phyloP scores from a whole-genome alignment of 2,888 invertebrate genomes.

The Apamea crenata region DNA sequence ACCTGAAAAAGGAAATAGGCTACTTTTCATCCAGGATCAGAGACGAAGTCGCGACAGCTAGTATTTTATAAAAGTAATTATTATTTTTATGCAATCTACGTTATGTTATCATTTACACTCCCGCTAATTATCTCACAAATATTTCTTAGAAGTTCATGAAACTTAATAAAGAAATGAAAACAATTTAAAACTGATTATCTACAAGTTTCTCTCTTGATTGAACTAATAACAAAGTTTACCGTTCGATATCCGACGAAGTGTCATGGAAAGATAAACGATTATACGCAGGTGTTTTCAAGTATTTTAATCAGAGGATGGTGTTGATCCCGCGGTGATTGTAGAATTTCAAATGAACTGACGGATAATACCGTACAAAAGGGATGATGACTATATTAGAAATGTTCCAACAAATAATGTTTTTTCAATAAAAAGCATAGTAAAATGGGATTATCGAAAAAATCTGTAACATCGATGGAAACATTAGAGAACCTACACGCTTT shows the following conservation, averaged over 20 bases:
- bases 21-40: neutral
- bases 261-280: constrained; percentile 77
- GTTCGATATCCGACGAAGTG: constrained; percentile 73
- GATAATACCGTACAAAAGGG: neutral
- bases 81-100: neutral
- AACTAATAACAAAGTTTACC: constrained; percentile 76
- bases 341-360: constrained; percentile 1
- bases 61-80: neutral
- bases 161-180: constrained; percentile 58
- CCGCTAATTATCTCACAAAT: constrained; percentile 1
- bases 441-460: neutral
- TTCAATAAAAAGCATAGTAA: neutral
- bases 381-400: neutral
- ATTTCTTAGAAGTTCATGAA: constrained; percentile 29
- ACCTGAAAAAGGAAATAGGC: neutral
- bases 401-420: neutral
- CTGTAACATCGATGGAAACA: neutral
- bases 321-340: constrained; percentile 45
- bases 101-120: neutral
- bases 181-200: constrained; percentile 63
- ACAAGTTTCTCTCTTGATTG: constrained; percentile 71
- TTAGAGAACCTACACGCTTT: neutral
- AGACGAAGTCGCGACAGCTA: neutral
- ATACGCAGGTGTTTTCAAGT: constrained; percentile 75
- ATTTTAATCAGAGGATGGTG: constrained; percentile 74